Conservation (phyloP, 2,888 invertebrate species). For the Ormyrus pomaceus region DNA sequence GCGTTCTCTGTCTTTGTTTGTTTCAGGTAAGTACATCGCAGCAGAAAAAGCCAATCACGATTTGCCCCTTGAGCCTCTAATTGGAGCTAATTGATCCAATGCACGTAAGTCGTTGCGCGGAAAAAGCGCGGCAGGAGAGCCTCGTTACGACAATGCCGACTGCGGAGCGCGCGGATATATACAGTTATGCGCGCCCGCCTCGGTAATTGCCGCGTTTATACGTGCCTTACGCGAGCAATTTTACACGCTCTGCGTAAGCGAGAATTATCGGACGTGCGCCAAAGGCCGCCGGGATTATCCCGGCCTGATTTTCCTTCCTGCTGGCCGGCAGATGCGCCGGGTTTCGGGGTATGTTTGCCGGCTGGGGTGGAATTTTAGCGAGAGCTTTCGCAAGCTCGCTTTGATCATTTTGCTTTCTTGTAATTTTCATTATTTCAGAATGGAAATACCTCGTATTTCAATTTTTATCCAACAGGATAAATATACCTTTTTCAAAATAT, state of each 20-base stretch:
- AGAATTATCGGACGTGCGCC: slow-evolving; percentile 17
- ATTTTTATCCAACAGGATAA: too few species aligned
- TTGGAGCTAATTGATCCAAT: slow-evolving; percentile 38
- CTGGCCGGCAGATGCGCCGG: too few species aligned
- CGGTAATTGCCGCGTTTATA: slow-evolving; percentile 42
- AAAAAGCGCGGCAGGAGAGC: neutral
- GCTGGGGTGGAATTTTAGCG: too few species aligned
- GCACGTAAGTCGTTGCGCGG: slow-evolving; percentile 24
- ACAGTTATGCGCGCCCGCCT: slow-evolving; percentile 34
- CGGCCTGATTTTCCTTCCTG: too few species aligned
- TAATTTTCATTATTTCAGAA: too few species aligned
- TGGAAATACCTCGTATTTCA: too few species aligned
- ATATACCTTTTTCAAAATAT: too few species aligned
- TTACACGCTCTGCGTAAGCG: slow-evolving; percentile 29
- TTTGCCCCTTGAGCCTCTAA: neutral
- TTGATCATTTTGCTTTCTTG: too few species aligned
- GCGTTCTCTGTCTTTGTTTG: slow-evolving; percentile 9
- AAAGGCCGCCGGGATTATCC: too few species aligned
- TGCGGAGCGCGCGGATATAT: slow-evolving; percentile 2
- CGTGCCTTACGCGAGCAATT: slow-evolving; percentile 50
- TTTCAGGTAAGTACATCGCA: slow-evolving; percentile 44
- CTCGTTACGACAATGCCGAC: slow-evolving; percentile 39
- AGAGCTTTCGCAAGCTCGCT: too few species aligned
- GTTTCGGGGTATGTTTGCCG: too few species aligned
- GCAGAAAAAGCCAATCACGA: slow-evolving; percentile 9